Percentiles rank a stretch among this genome's conserved stretches.
phyloP scores from a whole-genome alignment of 2,797 vertebrate species.

The Erithacus rubecula region DNA sequence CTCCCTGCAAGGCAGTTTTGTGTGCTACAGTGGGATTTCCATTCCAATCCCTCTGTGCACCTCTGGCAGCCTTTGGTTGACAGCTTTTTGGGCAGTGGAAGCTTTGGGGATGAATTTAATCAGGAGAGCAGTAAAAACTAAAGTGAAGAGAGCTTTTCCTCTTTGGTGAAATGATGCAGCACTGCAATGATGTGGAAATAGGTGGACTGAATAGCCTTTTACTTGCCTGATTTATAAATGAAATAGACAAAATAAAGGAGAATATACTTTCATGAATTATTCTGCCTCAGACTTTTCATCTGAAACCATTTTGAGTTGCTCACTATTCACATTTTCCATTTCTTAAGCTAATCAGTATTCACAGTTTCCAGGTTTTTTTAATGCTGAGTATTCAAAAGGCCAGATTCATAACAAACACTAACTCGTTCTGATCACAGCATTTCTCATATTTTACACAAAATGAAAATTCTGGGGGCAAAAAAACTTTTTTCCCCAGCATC shows the following conservation, averaged over 20 bases:
- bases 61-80: neutral
- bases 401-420: neutral
- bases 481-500: neutral
- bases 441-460: neutral
- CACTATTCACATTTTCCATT: conserved; percentile 34
- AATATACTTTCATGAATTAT: conserved; percentile 6
- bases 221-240: neutral
- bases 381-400: neutral
- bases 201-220: neutral
- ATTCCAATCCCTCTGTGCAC: neutral
- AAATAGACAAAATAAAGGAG: conserved; percentile 42
- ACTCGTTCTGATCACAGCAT: neutral
- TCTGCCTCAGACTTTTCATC: conserved; percentile 9
- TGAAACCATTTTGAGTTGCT: conserved; percentile 33
- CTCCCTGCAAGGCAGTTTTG: neutral
- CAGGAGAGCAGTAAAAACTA: neutral
- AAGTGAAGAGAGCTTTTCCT: neutral
- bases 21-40: neutral
- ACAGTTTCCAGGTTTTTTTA: neutral
- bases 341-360: conserved; percentile 15
- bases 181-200: neutral
- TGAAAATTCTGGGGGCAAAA: neutral
- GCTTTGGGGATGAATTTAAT: neutral
- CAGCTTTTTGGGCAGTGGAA: neutral
- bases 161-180: neutral